A percentile compares a stretch with the other conserved stretches of the same genome.
These are phyloP conservation scores for Paradisaea rubra DNA, from an alignment of 2,113 vertebrate genomes.

Conservation along the genomic window DNA sequence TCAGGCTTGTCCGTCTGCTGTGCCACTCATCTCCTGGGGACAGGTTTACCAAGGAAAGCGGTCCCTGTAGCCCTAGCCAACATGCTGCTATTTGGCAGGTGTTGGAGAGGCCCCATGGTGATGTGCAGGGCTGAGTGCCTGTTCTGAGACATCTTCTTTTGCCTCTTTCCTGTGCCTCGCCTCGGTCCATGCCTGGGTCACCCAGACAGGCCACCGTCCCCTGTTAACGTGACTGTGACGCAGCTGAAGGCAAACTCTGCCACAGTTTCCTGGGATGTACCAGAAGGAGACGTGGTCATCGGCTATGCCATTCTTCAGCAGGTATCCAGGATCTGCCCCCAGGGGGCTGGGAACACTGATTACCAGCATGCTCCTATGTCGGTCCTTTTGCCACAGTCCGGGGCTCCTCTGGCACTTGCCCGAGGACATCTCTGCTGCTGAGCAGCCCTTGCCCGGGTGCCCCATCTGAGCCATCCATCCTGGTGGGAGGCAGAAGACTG, in stretches of 20 bases:
- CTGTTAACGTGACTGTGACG: conserved; percentile 93
- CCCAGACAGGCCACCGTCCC: conserved; percentile 89
- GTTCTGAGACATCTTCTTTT: conserved; percentile 8
- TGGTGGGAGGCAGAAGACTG: background rate
- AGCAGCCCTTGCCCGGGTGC: background rate
- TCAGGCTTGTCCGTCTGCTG: background rate
- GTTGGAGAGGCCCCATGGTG: background rate
- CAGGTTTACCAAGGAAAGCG: background rate
- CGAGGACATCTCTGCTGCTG: background rate
- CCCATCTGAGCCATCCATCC: background rate
- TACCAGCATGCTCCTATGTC: background rate
- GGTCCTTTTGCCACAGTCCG: accelerated
- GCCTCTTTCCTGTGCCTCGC: conserved; percentile 3
- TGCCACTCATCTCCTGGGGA: background rate
- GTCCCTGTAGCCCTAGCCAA: background rate
- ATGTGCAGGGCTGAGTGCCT: background rate
- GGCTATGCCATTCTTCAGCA: conserved; percentile 97
- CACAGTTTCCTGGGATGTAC: conserved; percentile 95
- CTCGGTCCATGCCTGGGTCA: background rate
- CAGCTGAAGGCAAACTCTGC: conserved; percentile 94
- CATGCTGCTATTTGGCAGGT: background rate
- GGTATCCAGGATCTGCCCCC: conserved; percentile 64
- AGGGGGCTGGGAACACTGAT: background rate
- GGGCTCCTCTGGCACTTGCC: background rate
- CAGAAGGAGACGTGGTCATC: conserved; percentile 93